phyloP scores from a whole-genome alignment of 2,113 vertebrate species.

The Petaurus breviceps region DNA sequence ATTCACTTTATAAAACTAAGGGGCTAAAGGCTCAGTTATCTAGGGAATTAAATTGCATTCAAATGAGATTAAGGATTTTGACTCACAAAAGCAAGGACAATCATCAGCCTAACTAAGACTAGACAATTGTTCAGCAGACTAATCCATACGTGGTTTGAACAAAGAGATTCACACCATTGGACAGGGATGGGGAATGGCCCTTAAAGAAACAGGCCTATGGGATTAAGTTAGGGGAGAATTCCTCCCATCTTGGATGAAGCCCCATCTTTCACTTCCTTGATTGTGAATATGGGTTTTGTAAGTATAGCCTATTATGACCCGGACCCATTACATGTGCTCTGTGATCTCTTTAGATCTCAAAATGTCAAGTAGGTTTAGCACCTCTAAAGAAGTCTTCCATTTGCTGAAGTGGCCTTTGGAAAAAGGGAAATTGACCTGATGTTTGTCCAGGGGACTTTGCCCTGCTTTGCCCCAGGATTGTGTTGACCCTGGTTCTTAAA shows the following conservation, averaged over 20 bases:
- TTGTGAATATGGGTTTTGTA: constrained; percentile 18
- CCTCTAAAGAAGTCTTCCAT: background rate
- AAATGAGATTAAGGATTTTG: constrained; percentile 75
- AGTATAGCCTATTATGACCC: background rate
- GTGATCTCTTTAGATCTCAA: background rate
- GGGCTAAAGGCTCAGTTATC: constrained; percentile 65
- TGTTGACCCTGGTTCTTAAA: background rate
- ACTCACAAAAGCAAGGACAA: constrained; percentile 77
- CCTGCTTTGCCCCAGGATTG: background rate
- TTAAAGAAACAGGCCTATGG: background rate
- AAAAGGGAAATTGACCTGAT: background rate
- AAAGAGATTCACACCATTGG: constrained; percentile 57
- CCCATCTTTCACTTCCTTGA: background rate
- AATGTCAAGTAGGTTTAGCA: background rate
- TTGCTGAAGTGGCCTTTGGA: background rate
- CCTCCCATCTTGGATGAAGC: constrained; percentile 10
- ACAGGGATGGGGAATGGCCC: background rate
- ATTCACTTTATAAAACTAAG: constrained; percentile 64
- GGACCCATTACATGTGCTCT: background rate
- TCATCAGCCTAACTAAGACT: constrained; percentile 66
- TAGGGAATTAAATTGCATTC: constrained; percentile 77
- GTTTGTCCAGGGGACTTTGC: background rate
- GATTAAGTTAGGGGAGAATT: background rate
- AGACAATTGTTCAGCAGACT: constrained; percentile 70
- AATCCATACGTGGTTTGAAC: constrained; percentile 64